Base-by-base conservation (phyloP, 2,797 vertebrate species). In the Mallotus villosus region DNA sequence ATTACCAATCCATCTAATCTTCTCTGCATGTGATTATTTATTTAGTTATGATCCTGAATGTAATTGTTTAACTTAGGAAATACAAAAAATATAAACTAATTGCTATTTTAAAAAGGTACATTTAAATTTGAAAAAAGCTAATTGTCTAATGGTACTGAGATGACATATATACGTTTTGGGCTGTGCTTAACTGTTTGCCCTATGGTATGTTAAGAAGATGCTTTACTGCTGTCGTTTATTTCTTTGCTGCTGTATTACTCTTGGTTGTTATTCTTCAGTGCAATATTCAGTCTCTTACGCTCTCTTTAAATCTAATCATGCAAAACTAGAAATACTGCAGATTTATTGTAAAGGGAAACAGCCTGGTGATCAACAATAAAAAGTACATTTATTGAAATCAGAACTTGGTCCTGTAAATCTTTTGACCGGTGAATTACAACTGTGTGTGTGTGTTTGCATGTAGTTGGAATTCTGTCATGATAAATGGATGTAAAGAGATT, bases 11-110 rank as follows among this genome's bases (percentile, higher is more conserved):
- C 91, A 93, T 94, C 92, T 93, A 90, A 89, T 93, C 94, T 93
- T 89, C 90, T 95, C 92, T 97, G 96, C 96, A 97, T 96, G 96
- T 94, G 92, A 93, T 91, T 91, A 93, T 91, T 91, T 92, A 92
- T 92, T 85, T 90, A 89, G 87, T 94, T 94, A 94, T 92, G 93
- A 92, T 93, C 92, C 91, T 96, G 93, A 95, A 94, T 95, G 94
- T 94, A 94, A 94, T 94, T 92, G 93, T 93, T 95, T 93, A 93
- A 93, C 85, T 90, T 84, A 55, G 86, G 75, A 89, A 90, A 87
- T 87, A 46, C 41, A 14, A 12, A 8, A 46, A 46, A 46, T 81
- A 88, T 89, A 82, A 88, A 88, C 71, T 82, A 72, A 82, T 86
- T 81, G 88, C 88, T 92, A 91, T 92, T 93, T 93, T 92, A 91